phyloP scores from a whole-genome alignment of 2,888 invertebrate genomes.

The Drosophila histrio region DNA sequence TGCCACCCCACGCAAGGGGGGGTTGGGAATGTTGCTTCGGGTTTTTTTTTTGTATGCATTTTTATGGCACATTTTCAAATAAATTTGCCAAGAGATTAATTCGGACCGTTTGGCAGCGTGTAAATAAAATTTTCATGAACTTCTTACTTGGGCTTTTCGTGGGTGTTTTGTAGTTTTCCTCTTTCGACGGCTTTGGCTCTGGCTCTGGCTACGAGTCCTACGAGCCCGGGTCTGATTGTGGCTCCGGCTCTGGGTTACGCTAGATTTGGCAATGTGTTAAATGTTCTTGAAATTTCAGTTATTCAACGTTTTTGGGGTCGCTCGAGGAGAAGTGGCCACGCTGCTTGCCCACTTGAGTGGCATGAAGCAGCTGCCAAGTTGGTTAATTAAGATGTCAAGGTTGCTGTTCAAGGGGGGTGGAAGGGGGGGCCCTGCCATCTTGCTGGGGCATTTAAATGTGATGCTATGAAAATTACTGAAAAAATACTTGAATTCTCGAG shows the following conservation, averaged over 20 bases:
- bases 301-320: constrained; percentile 37
- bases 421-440: constrained; percentile 12
- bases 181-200: constrained; percentile 13
- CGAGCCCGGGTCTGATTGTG: not conserved
- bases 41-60: constrained; percentile 64
- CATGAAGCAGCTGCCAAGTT: constrained; percentile 61
- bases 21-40: constrained; percentile 51
- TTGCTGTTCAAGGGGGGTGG: constrained; percentile 36
- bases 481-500: constrained; percentile 1
- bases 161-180: constrained; percentile 31
- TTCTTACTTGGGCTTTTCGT: constrained; percentile 55
- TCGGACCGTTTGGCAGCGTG: constrained; percentile 79
- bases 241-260: constrained; percentile 57
- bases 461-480: not conserved
- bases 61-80: constrained; percentile 80
- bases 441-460: not conserved
- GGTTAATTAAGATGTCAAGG: constrained; percentile 78
- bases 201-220: not conserved
- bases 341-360: constrained; percentile 67
- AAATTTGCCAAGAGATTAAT: constrained; percentile 79
- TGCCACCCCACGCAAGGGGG: constrained; percentile 8
- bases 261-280: constrained; percentile 79
- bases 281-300: constrained; percentile 74
- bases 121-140: constrained; percentile 79
- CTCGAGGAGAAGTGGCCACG: constrained; percentile 34